These are phyloP conservation scores for Nomada flava DNA, from an alignment of 2,888 invertebrate species.

Conservation along the genomic window DNA sequence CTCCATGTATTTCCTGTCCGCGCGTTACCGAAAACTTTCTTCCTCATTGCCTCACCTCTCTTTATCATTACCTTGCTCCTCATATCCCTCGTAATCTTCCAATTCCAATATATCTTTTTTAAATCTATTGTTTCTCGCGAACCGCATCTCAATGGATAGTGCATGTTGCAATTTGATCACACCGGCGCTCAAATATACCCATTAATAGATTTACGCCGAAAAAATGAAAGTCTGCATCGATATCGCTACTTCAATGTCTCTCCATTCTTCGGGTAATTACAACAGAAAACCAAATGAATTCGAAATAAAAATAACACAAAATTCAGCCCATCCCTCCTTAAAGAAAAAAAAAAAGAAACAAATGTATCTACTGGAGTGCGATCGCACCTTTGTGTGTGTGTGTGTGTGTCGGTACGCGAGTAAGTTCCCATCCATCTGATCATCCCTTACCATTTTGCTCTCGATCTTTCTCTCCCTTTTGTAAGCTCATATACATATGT, in stretches of 20 bases:
- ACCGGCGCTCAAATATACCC: constrained; percentile 53
- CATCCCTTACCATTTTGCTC: constrained; percentile 35
- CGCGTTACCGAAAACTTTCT: constrained; percentile 21
- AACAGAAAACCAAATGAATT: constrained; percentile 17
- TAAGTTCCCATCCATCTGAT: constrained; percentile 24
- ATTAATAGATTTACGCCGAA: constrained; percentile 59
- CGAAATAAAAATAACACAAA: constrained; percentile 25
- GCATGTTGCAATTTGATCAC: constrained; percentile 49
- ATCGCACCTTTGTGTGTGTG: constrained; percentile 10
- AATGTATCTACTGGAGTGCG: constrained; percentile 38
- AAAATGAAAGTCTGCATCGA: constrained; percentile 53
- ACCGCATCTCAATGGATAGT: constrained; percentile 14
- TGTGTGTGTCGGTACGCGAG: constrained; percentile 6
- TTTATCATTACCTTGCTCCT: neutral
- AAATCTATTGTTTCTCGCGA: constrained; percentile 3
- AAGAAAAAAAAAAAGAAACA: constrained; percentile 10
- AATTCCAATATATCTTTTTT: constrained; percentile 3
- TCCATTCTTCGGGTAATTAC: constrained; percentile 29
- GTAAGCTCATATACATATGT: constrained; percentile 21
- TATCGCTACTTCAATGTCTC: constrained; percentile 42
- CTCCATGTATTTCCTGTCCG: constrained; percentile 29
- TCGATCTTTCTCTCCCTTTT: constrained; percentile 25
- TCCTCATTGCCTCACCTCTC: neutral
- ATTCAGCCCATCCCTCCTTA: constrained; percentile 30
- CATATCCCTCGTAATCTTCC: constrained; percentile 36